Percentiles rank a stretch among this genome's conserved stretches.
Evolutionary conservation across 2,113 vertebrate genomes (phyloP).

Genomic region (Cinclus cinclus): DNA sequence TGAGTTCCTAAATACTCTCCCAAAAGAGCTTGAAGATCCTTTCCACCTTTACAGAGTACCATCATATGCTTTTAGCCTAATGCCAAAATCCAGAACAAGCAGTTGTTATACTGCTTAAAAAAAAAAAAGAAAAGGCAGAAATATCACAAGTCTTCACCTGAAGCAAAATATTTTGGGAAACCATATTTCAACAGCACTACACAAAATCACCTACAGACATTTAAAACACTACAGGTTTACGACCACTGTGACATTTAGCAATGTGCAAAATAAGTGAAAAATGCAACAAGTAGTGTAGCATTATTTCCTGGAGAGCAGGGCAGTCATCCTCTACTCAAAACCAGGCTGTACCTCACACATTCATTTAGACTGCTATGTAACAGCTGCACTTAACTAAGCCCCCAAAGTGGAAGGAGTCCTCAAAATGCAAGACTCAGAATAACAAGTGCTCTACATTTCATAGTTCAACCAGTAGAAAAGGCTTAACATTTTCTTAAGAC

Average conservation of each 20-base stretch:
- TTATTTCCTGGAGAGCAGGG: not conserved
- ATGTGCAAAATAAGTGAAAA: not conserved
- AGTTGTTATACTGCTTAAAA: not conserved
- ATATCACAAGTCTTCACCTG: not conserved
- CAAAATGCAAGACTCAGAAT: rapidly evolving
- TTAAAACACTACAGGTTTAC: not conserved
- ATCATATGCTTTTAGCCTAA: not conserved
- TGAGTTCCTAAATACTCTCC: not conserved
- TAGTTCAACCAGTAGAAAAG: not conserved
- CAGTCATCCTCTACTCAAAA: not conserved
- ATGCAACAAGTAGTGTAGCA: not conserved
- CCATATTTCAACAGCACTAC: not conserved
- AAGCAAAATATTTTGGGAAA: not conserved
- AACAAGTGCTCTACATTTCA: not conserved
- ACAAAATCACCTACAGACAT: not conserved
- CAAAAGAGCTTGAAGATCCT: not conserved
- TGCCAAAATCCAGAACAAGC: not conserved
- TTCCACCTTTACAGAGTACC: not conserved
- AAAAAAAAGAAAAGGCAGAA: not conserved
- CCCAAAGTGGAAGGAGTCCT: not conserved
- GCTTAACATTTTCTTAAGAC: not conserved
- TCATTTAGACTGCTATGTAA: not conserved
- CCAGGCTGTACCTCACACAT: rapidly evolving
- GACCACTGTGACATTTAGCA: not conserved
- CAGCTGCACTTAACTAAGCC: not conserved